Evolutionary conservation across 2,113 vertebrate species (phyloP), one percentile per base, ranked within the genome.

Genomic region (Saccopteryx bilineata): DNA sequence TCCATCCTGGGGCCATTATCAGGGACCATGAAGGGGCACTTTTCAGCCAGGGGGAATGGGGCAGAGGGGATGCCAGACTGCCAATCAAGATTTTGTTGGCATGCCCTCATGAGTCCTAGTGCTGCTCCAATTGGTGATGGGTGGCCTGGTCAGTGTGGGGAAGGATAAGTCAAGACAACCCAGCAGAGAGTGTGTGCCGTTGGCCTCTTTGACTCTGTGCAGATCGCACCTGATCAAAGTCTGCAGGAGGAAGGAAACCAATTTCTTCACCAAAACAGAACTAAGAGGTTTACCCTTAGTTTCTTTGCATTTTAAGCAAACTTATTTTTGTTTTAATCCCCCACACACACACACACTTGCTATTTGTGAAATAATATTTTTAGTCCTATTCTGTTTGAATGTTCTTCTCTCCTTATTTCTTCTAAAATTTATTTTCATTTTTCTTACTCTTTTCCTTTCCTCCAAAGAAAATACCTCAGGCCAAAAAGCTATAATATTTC

Each of bases 1-100:
- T 98, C 93, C 60, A 68, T 97, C 92, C 94, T 95, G 90, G 93
- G 87, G 95, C 94, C 95, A 97, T 95, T 95, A 97, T 97, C 96
- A 96, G 96, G 96, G 96, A 96, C 96, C 81, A 89, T 81, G 90
- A 94, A 90, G 93, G 95, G 80, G 96, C 0, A 56, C 61, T 79
- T 94, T 90, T 97, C 97, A 97, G 97, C 92, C 75, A 84, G 90
- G 91, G 90, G 76, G 96, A 97, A 96, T 96, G 85, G 52, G 93
- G 86, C 72, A 80, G 84, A 74, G 90, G 94, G 76, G 81, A 95
- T 94, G 86, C 72, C 92, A 46, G 23, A 75, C 28, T 80, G 74
- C 60, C 96, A n/a, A 76, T 85, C 56, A 93, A 94, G n/a, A 50
- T 58, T 84, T 76, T 81, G 39, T 39, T 68, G 65, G n/a, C 33